phyloP scores from a whole-genome alignment of 92 coral and sea anemone genomes.

The Parazoanthus darwini region DNA sequence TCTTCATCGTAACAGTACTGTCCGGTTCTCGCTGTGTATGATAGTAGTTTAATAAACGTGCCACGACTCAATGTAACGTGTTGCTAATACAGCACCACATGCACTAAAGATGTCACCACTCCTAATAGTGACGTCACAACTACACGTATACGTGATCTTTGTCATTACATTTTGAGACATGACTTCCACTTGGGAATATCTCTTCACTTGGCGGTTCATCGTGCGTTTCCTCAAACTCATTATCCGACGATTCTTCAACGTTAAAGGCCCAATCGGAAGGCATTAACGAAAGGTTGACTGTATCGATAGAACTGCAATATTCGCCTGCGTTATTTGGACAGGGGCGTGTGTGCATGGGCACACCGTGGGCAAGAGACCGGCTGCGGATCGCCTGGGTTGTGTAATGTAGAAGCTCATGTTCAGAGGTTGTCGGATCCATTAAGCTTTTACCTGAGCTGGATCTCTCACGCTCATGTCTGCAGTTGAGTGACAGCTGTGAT shows the following conservation, averaged over 20 bases:
- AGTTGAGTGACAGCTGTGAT: conserved; percentile 50
- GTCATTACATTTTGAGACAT: not conserved
- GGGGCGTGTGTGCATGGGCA: conserved; percentile 12
- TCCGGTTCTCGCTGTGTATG: too few species aligned
- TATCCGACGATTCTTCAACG: conserved; percentile 33
- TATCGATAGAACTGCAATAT: conserved; percentile 32
- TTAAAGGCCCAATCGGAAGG: conserved; percentile 52
- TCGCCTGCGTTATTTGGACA: not conserved
- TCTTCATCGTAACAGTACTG: too few species aligned
- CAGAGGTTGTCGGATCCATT: not conserved
- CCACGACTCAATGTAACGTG: too few species aligned
- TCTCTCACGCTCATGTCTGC: conserved; percentile 57
- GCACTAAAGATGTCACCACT: not conserved
- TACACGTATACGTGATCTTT: not conserved
- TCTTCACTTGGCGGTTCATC: not conserved
- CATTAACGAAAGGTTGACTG: conserved; percentile 51
- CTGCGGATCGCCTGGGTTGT: not conserved
- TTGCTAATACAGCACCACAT: not conserved
- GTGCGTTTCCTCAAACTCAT: conserved; percentile 13
- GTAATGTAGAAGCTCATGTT: conserved; percentile 1
- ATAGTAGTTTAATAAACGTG: too few species aligned
- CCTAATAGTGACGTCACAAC: not conserved
- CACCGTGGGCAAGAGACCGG: conserved; percentile 10
- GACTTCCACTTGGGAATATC: not conserved
- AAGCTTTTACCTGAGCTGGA: not conserved